A percentile compares a stretch with the other conserved stretches of the same genome.
Conservation (phyloP, 2,888 invertebrate genomes). For the Melitaea athalia region DNA sequence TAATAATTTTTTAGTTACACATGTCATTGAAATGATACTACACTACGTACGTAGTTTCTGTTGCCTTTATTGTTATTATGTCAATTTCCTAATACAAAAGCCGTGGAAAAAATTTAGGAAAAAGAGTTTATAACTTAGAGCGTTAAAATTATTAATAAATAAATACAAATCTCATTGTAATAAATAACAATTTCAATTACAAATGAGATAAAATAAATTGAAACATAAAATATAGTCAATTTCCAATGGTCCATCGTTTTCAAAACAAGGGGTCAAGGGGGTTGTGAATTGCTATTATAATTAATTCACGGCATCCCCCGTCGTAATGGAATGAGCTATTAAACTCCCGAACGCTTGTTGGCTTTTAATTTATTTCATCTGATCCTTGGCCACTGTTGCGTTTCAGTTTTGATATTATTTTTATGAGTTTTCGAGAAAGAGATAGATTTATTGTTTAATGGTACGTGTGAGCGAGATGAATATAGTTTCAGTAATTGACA, state of each 20-base stretch:
- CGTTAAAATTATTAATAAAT: no score
- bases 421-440: not conserved
- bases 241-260: conserved; percentile 17
- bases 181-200: not conserved
- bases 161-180: no score
- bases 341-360: conserved; percentile 49
- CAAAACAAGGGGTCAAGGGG: conserved; percentile 25
- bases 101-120: no score
- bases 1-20: not conserved
- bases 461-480: not conserved
- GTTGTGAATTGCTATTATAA: conserved; percentile 42
- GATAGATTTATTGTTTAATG: not conserved
- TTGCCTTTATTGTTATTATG: no score
- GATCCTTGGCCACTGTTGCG: conserved; percentile 31
- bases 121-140: no score
- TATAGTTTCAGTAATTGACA: not conserved
- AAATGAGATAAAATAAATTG: not conserved
- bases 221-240: not conserved
- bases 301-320: conserved; percentile 42
- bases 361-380: conserved; percentile 55
- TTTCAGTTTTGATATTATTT: conserved; percentile 30
- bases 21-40: no score
- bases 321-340: conserved; percentile 52
- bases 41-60: no score
- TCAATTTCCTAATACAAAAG: no score